Base-by-base conservation (phyloP, 1,140 invertebrate species). In the Leguminivora glycinivorella region DNA sequence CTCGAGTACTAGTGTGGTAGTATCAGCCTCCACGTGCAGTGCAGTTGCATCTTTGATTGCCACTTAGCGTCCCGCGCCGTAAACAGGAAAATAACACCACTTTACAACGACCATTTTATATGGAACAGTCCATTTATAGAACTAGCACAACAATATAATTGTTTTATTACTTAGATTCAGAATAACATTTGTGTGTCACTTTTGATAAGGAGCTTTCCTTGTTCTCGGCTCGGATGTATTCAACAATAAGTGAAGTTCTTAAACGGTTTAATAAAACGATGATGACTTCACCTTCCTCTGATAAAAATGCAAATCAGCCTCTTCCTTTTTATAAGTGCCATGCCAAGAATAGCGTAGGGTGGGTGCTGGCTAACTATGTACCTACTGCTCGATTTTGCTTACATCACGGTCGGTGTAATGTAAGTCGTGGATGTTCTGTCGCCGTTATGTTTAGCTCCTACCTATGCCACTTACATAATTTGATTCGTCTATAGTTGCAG, bases 281-380 rank as follows among this genome's bases (percentile, higher is more conserved):
- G 80, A 85, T 84, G 84, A 85, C 77, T 82, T 86, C 84, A 84
- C 82, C 87, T 89, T 87, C 84, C 77, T 82, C 77, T 88, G 81
- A 89, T 89, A 90, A 88, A 90, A 89, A 90, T 88, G 84, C 85
- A 89, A 90, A 88, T 89, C 85, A 89, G 82, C 85, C 75, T 78
- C 87, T 87, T 90, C 88, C 88, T 89, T 83, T 88, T 75, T 74
- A 81, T 87, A 87, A 87, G 85, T 89, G 84, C 77, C 78, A 81
- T 83, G 85, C 85, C 79, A 82, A 86, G 83, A 88, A 87, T 90
- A 85, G 80, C 79, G 72, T 83, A 78, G 83, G 86, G 85, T 90
- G 87, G 87, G 87, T 89, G 87, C 83, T 73, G 31, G 26, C 58
- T 58, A 2, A n/a, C 58, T 58, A 2, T 74, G 4, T 47, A 47